Base-by-base conservation (phyloP, 2,113 vertebrate species). In the Pongo pygmaeus region DNA sequence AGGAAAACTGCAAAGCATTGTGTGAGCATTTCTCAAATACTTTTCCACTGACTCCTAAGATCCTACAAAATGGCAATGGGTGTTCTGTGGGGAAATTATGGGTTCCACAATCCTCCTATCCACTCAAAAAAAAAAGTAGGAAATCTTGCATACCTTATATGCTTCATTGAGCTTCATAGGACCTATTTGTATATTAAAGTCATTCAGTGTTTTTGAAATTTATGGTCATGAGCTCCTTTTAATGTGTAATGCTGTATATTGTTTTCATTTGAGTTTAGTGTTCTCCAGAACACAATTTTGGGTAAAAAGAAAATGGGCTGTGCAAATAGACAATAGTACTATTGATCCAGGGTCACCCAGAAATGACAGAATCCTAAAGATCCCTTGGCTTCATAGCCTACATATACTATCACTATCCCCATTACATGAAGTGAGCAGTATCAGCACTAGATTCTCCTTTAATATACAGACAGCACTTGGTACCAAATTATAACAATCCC, bases 81-180 rank as follows among this genome's bases (percentile, higher is more conserved):
- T 67, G 30, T 27, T 95, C 79, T 52, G 8, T 30, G 40, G 16
- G 69, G 1, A 32, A 83, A 92, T 79, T 6, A 74, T 12, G 25
- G 48, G 27, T 38, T 64, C 57, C 52, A 46, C 25, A 50, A 32
- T 32, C 38, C 48, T 52, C 48, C 12, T 43, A 27, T 46, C 10
- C 32, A 30, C 3, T 0, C 6, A 43, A n/a, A 64, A 83, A 83
- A 83, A 69, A 23, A 35, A 20, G 23, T 0, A 84, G 55, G 46
- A 59, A 90, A 67, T 38, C 18, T 61, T 93, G 14, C 25, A 48
- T 1, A 23, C 8, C 52, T 40, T 23, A 14, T 1, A 25, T 30
- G 30, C 30, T 94, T 72, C 80, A 55, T 27, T 32, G 50, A 94
- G 57, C 8, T 87, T 96, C 75, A 38, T 14, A 72, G 80, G 12